These are phyloP conservation scores for Lithodes maja DNA, from an alignment of 2,888 invertebrate genomes.

Conservation along the genomic window DNA sequence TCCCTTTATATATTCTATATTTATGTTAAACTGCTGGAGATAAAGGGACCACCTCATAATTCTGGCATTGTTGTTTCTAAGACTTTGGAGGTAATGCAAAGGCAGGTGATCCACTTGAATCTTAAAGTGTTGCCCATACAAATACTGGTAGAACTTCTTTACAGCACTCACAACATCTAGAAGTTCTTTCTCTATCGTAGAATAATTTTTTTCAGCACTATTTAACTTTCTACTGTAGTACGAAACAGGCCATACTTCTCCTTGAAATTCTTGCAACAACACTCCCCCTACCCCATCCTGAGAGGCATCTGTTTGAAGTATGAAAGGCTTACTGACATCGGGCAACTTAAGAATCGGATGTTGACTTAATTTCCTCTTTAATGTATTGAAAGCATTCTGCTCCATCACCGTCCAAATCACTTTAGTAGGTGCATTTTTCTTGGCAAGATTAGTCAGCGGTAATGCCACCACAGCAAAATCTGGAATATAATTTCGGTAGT, in stretches of 20 bases:
- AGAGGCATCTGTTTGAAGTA: conserved; percentile 17
- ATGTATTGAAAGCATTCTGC: background rate
- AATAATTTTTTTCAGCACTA: background rate
- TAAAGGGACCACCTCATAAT: conserved; percentile 11
- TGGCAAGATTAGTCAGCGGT: conserved; percentile 5
- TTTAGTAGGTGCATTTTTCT: conserved; percentile 1
- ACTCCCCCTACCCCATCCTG: conserved; percentile 1
- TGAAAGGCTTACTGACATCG: background rate
- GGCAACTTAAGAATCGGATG: background rate
- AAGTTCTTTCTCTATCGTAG: background rate
- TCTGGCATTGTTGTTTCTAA: background rate
- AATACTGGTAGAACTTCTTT: background rate
- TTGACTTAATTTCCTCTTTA: background rate
- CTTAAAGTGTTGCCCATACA: background rate
- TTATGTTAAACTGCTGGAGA: conserved; percentile 1
- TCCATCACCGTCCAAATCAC: background rate
- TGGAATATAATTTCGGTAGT: conserved; percentile 3
- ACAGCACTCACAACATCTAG: background rate
- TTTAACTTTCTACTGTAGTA: conserved; percentile 15
- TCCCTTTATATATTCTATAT: background rate
- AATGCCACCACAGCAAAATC: background rate
- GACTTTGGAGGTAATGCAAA: background rate
- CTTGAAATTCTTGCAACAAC: conserved; percentile 9
- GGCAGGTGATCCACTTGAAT: conserved; percentile 3
- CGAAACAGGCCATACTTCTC: background rate